A percentile compares a stretch with the other conserved stretches of the same genome.
Evolutionary conservation across 2,888 invertebrate genomes (phyloP).

Genomic region (Trissonchulus sp.): DNA sequence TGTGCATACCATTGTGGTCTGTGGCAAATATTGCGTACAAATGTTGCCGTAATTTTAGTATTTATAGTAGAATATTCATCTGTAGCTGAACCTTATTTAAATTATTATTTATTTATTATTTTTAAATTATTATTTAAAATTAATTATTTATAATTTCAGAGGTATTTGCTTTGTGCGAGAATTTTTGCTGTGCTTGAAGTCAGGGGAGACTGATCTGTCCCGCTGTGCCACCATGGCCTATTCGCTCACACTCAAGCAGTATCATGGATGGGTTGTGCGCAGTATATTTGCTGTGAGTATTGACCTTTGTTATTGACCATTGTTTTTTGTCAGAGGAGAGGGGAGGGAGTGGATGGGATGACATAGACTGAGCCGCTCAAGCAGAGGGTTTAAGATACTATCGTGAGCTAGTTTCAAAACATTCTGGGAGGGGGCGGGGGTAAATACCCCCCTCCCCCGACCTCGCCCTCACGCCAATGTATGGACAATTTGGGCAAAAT

Average conservation of each 20-base stretch:
- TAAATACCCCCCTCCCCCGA: not conserved
- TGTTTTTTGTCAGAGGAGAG: not conserved
- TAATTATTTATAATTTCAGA: conserved; percentile 42
- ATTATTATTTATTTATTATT: no score
- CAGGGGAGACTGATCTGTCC: conserved; percentile 42
- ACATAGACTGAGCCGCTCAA: no score
- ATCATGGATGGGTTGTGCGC: conserved; percentile 54
- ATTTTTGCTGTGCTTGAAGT: conserved; percentile 46
- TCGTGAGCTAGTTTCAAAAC: not conserved
- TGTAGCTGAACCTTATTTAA: no score
- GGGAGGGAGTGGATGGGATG: not conserved
- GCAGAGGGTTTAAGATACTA: no score
- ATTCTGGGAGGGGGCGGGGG: conserved; percentile 7
- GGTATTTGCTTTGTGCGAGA: conserved; percentile 52
- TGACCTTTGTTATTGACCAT: not conserved
- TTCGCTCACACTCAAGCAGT: conserved; percentile 49
- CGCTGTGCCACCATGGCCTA: conserved; percentile 50
- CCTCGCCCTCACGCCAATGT: no score
- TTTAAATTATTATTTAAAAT: no score
- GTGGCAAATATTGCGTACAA: no score
- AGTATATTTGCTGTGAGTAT: conserved; percentile 52
- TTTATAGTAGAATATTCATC: no score
- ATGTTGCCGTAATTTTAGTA: no score
- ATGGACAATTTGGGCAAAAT: no score
- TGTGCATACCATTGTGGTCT: no score